Evolutionary conservation across 1,140 invertebrate genomes (phyloP).

Genomic region (Drosophila fuyamai): DNA sequence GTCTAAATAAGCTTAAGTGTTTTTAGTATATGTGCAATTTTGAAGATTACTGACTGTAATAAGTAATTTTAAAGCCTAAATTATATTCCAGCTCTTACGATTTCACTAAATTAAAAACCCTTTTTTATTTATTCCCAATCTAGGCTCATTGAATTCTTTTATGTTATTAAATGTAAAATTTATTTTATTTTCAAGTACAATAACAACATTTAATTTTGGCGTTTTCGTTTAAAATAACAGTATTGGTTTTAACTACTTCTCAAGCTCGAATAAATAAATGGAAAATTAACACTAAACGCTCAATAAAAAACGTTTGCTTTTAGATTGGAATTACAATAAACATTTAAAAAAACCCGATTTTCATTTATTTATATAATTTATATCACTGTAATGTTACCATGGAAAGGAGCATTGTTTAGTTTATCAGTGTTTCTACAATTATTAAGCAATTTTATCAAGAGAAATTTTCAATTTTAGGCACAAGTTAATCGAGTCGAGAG

Average conservation of each 20-base stretch:
- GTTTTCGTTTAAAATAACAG: background rate
- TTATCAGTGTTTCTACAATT: background rate
- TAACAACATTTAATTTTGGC: slow-evolving; percentile 9
- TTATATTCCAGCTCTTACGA: no score
- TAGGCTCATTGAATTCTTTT: no score
- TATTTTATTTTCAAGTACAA: background rate
- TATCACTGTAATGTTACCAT: background rate
- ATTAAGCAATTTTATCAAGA: background rate
- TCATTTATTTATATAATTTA: background rate
- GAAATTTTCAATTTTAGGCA: background rate
- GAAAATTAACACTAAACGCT: background rate
- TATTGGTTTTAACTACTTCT: background rate
- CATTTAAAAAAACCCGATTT: background rate
- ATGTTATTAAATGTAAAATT: background rate
- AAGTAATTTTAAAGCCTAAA: no score
- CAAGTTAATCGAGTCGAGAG: background rate
- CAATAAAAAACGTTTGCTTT: background rate
- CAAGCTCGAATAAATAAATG: background rate
- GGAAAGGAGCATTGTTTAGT: background rate
- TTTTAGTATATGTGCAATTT: no score
- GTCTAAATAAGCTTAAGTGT: no score
- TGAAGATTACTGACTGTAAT: no score
- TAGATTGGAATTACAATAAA: background rate
- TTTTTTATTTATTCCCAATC: no score
- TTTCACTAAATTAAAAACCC: no score